Conservation (phyloP, 2,797 vertebrate genomes). For the Cryptoblepharus egeriae region DNA sequence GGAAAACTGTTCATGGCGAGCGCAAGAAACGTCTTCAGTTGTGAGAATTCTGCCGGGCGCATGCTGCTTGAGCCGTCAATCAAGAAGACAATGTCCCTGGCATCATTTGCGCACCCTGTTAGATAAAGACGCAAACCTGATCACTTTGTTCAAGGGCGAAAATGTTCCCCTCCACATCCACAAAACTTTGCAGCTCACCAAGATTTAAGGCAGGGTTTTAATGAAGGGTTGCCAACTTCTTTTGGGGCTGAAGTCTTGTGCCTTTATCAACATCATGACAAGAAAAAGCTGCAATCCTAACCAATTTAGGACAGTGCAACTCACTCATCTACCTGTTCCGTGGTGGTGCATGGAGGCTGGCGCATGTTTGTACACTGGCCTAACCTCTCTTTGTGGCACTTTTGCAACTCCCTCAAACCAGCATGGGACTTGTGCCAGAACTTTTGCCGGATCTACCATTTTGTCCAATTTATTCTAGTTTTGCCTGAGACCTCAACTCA, state of each 20-base stretch:
- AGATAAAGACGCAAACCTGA: not conserved
- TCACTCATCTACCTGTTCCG: too few relatives aligned
- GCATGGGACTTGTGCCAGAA: too few relatives aligned
- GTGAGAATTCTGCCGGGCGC: not conserved
- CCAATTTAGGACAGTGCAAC: too few relatives aligned
- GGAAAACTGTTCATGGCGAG: conserved; percentile 3
- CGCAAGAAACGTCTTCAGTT: not conserved
- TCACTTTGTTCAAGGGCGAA: not conserved
- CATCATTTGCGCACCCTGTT: conserved; percentile 15
- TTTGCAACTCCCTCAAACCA: too few relatives aligned
- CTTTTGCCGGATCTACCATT: too few relatives aligned
- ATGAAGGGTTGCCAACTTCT: not conserved
- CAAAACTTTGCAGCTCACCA: not conserved
- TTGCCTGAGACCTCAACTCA: not conserved
- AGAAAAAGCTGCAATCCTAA: too few relatives aligned
- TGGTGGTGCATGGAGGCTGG: too few relatives aligned
- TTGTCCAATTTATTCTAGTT: not conserved
- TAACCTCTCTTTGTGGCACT: too few relatives aligned
- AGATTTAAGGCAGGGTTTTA: not conserved
- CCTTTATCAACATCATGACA: not conserved
- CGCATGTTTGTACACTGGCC: too few relatives aligned
- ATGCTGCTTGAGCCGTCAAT: conserved; percentile 22
- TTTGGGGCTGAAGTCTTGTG: not conserved
- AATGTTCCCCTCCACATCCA: not conserved
- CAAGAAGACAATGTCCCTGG: conserved; percentile 26